These are phyloP conservation scores for Alectoris magna DNA, from an alignment of 2,797 vertebrate species.

Conservation along the genomic window DNA sequence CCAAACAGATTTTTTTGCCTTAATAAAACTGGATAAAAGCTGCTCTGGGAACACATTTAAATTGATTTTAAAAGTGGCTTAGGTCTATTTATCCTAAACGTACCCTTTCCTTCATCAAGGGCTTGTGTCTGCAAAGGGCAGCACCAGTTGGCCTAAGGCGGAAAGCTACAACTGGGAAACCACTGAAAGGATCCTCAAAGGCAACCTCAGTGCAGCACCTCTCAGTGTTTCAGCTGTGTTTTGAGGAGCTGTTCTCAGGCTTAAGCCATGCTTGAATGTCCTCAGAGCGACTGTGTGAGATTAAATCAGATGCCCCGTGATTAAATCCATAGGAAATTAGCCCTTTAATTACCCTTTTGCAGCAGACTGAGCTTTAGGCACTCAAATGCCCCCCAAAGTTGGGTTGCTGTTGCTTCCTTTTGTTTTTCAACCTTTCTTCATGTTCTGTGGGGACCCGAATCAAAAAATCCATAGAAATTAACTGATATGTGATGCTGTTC, in stretches of 20 bases:
- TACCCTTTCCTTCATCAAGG: background rate
- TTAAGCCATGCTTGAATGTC: background rate
- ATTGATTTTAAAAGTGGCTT: conserved; percentile 15
- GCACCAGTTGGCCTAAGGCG: background rate
- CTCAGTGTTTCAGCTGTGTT: background rate
- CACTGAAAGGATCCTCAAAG: background rate
- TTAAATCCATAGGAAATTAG: background rate
- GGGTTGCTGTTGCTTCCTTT: background rate
- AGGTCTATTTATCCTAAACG: conserved; percentile 13
- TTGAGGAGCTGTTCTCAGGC: background rate
- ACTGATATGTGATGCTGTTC: background rate
- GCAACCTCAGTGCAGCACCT: background rate
- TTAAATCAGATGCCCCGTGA: background rate
- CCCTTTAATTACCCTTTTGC: background rate
- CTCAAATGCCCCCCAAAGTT: background rate
- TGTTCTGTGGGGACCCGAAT: background rate
- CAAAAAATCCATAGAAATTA: background rate
- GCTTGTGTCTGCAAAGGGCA: background rate
- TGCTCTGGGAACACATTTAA: background rate
- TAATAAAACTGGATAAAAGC: conserved; percentile 35
- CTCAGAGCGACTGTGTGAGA: background rate
- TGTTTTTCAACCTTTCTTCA: background rate
- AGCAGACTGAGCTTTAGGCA: background rate
- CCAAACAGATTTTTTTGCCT: background rate
- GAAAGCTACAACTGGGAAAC: background rate